Base-by-base conservation (phyloP, 64 coral and sea anemone genomes). In the Stichodactyla helianthus region DNA sequence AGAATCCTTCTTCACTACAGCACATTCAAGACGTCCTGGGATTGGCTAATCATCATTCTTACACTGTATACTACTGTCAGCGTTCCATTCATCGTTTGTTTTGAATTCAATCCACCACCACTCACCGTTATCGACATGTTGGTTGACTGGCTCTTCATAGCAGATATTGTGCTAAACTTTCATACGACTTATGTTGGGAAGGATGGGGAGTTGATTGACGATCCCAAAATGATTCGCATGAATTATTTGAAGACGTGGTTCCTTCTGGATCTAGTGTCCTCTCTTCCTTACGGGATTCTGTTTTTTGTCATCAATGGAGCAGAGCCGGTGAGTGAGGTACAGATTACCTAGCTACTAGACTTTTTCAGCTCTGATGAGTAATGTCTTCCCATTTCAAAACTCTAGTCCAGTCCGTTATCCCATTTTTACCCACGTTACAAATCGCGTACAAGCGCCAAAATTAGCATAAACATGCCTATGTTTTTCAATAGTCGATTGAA, bases 111-210 rank as follows among this genome's bases (percentile, higher is more conserved):
- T 14, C 20, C 28, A 0, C 3, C 5, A 1, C 25, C 61, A 6
- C 19, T 93, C 6, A 85, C 90, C 9, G 59, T 92, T 59, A 67
- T 97, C 6, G 94, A 97, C 8, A 81, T 97, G 79, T 23, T 97
- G 51, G 94, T 97, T 14, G 94, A 97, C 59, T 97, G 91, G 91
- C 53, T 97, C 77, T 97, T 97, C 44, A 77, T 97, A 20, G 93
- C 91, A 5, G 97, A 99, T 68, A 99, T 99, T 89, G 97, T 90
- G 0, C 60, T 95, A 14, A 99, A 99, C 88, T 99, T 99, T 86
- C 97, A 99, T 56, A 99, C 97, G 2, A 95, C 93, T 1, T 99
- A 99, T 77, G 88, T 95, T 5, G 93, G 82, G 4, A 91, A 93
- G 59, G 97, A 99, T 51, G 97, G 97, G 13, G 97, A 99, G 52